Evolutionary conservation across 2,888 invertebrate species (phyloP).

Genomic region (Caradrina kadenii): DNA sequence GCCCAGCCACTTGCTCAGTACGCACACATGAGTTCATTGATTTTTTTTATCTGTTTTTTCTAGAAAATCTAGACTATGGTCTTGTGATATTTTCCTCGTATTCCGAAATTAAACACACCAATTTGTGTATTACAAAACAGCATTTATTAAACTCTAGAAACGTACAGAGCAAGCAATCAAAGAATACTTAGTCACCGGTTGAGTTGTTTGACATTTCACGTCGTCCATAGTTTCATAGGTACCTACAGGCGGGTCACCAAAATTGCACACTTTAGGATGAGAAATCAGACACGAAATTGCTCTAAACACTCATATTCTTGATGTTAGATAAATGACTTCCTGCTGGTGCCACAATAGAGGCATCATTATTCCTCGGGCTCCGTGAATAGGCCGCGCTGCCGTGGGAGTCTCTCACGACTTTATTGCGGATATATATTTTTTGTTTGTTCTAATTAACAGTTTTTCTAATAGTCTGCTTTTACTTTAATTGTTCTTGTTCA

Average conservation of each 20-base stretch:
- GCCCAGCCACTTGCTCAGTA: no score
- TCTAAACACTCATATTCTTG: constrained; percentile 90
- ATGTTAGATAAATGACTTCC: constrained; percentile 91
- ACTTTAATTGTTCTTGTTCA: constrained; percentile 85
- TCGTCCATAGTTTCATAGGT: constrained; percentile 5
- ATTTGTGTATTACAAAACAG: constrained; percentile 35
- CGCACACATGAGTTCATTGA: no score
- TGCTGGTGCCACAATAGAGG: constrained; percentile 87
- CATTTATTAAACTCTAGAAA: constrained; percentile 57
- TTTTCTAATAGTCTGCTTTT: constrained; percentile 88
- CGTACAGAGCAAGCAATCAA: constrained; percentile 57
- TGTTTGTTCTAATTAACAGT: constrained; percentile 90
- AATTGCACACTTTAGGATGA: constrained; percentile 88
- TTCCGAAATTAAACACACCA: constrained; percentile 32
- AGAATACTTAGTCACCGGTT: constrained; percentile 64
- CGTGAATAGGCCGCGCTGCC: constrained; percentile 83
- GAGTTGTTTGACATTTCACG: constrained; percentile 70
- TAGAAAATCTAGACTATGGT: background rate
- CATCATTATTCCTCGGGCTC: constrained; percentile 86
- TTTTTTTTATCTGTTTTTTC: background rate
- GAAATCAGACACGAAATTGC: constrained; percentile 89
- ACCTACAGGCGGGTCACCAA: constrained; percentile 71
- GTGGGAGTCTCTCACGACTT: constrained; percentile 89
- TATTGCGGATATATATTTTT: constrained; percentile 90
- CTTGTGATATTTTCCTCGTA: constrained; percentile 7